Conservation (phyloP, 2,888 invertebrate genomes). For the Hermaeophaga mercurialis region DNA sequence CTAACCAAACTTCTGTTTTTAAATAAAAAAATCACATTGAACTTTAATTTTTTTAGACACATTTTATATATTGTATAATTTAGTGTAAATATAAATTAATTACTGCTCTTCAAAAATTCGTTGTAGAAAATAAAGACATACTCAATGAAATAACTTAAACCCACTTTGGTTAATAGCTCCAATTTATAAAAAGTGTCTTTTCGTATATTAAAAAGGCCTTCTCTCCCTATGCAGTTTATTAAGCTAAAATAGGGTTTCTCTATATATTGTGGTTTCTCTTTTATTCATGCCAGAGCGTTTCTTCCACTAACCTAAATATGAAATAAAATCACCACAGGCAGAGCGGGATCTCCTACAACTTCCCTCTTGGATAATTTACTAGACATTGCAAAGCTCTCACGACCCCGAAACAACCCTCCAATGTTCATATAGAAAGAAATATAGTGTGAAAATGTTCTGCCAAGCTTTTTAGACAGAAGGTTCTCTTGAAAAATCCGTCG, state of each 20-base stretch:
- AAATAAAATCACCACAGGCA: constrained; percentile 9
- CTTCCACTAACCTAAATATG: constrained; percentile 24
- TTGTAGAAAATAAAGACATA: too few species aligned
- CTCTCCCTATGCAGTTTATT: background rate
- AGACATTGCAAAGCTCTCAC: constrained; percentile 30
- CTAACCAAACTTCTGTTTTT: too few species aligned
- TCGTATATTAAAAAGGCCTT: background rate
- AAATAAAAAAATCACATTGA: too few species aligned
- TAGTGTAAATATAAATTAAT: too few species aligned
- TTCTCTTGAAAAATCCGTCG: too few species aligned
- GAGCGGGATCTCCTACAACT: constrained; percentile 22
- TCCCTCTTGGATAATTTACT: constrained; percentile 29
- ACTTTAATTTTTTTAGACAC: too few species aligned
- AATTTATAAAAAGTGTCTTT: background rate
- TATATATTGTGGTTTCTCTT: background rate
- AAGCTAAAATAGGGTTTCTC: background rate
- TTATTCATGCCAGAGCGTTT: constrained; percentile 11
- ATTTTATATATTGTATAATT: too few species aligned
- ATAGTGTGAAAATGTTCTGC: background rate
- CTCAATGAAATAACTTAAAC: too few species aligned
- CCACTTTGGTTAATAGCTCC: too few species aligned
- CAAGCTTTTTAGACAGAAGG: too few species aligned
- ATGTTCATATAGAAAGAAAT: constrained; percentile 14
- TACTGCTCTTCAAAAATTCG: too few species aligned
- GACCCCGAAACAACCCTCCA: background rate